Evolutionary conservation across 2,797 vertebrate genomes (phyloP), one percentile per base, ranked within the genome.

Genomic region (Lepilemur septentrionalis): DNA sequence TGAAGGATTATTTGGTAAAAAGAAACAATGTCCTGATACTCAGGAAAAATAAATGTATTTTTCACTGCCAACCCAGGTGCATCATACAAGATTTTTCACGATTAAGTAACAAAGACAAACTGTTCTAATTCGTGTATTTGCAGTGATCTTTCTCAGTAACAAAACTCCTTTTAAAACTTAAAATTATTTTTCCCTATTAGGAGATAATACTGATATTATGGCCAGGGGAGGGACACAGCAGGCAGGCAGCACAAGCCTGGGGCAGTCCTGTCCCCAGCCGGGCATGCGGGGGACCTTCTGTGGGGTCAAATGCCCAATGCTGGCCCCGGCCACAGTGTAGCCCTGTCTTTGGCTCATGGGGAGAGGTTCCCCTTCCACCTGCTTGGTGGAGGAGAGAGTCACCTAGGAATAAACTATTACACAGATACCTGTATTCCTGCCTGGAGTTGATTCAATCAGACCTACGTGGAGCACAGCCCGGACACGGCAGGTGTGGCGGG

Each of bases 401-500:
- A 2, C 20, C 10, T 2, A 14, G 28, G 20, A 5, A 10, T 3
- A 5, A 1, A 1, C 15, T 30, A 15, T 4, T 12, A 63, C 35
- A 0, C 1, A 11, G 12, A 13, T 5, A 7, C 4, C 0, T 0
- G 22, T 14, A 32, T 22, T 11, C n/a, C 4, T 1, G 9, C 3
- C 22, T 2, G 3, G 28, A 25, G 1, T 0, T 13, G 23, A 50
- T n/a, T 30, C 46, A 46, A 0, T 0, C 14, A 17, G 25, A 13
- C 13, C 7, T 25, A 5, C 7, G 0, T 5, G 41, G 59, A 12
- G 50, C 3, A 5, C 5, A 4, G 65, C 41, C 22, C 25, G 25
- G 50, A 20, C 4, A 1, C 32, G 6, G 52, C 5, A 18, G 2
- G 18, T 7, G 35, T n/a, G 35, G 69, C 9, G 11, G 63, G 7